A percentile compares a stretch with the other conserved stretches of the same genome.
Evolutionary conservation across 2,797 vertebrate species (phyloP).

Genomic region (Acipenser transmontanus): DNA sequence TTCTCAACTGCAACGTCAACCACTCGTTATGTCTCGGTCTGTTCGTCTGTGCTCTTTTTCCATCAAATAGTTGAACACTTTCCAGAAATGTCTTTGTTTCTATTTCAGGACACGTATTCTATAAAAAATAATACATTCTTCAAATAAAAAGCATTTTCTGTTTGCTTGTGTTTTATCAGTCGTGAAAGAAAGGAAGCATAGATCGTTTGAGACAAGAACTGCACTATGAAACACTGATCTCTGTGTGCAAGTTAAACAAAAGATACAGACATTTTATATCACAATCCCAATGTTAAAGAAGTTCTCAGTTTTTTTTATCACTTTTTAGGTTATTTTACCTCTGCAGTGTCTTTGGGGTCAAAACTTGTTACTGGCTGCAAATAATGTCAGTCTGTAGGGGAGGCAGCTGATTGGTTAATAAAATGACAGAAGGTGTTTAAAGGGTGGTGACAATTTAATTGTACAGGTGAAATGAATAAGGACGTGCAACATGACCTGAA

Average conservation of each 20-base stretch:
- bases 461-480: too few species aligned
- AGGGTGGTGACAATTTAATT: too few species aligned
- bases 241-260: background rate
- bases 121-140: conserved; percentile 18
- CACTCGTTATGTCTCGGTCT: background rate
- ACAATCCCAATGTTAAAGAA: too few species aligned
- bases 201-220: background rate
- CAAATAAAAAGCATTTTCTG: conserved; percentile 3
- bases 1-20: too few species aligned
- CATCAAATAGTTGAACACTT: conserved; percentile 6
- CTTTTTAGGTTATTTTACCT: too few species aligned
- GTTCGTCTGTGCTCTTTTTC: background rate
- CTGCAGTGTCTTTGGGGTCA: too few species aligned
- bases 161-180: background rate
- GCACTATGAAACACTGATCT: background rate
- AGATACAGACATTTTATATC: background rate
- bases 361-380: too few species aligned
- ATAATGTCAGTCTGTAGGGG: too few species aligned
- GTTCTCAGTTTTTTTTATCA: too few species aligned
- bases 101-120: conserved; percentile 16
- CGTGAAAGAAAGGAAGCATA: background rate
- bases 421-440: too few species aligned
- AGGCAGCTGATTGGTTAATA: too few species aligned
- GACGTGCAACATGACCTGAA: too few species aligned
- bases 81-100: conserved; percentile 11